These are phyloP conservation scores for Amphiprion percula DNA, from an alignment of 2,113 vertebrate genomes.

Conservation along the genomic window DNA sequence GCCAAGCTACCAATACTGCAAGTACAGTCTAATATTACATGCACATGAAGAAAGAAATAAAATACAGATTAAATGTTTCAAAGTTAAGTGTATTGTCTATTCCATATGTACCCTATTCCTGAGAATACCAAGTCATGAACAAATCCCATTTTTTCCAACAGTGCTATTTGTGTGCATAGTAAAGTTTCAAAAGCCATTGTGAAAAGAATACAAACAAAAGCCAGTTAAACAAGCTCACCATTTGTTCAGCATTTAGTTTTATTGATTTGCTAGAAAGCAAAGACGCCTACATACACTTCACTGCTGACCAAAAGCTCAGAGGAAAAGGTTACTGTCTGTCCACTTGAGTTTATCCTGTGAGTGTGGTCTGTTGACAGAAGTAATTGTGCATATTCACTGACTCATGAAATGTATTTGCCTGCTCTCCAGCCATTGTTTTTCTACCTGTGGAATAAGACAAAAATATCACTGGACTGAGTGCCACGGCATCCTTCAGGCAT, in stretches of 20 bases:
- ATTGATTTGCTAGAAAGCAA: slow-evolving; percentile 32
- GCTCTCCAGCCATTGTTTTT: slow-evolving; percentile 42
- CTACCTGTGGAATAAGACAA: slow-evolving; percentile 66
- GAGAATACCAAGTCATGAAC: background rate
- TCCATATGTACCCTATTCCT: no score
- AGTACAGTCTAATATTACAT: no score
- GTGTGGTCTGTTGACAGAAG: slow-evolving; percentile 61
- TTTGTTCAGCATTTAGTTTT: slow-evolving; percentile 15
- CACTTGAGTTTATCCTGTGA: slow-evolving; percentile 54
- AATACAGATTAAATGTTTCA: no score
- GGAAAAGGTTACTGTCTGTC: slow-evolving; percentile 58
- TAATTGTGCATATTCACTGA: slow-evolving; percentile 68
- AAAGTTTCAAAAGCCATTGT: slow-evolving; percentile 1
- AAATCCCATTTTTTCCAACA: background rate
- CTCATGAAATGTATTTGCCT: slow-evolving; percentile 72
- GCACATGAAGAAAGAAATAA: no score
- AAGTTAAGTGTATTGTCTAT: no score
- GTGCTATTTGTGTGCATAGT: background rate
- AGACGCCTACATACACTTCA: background rate
- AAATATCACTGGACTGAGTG: slow-evolving; percentile 64
- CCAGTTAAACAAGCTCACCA: slow-evolving; percentile 15
- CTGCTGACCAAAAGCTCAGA: slow-evolving; percentile 28
- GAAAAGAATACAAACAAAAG: background rate
- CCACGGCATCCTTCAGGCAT: slow-evolving; percentile 44
- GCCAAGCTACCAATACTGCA: no score